Conservation (phyloP, 2,888 invertebrate species). For the Metalampra italica region DNA sequence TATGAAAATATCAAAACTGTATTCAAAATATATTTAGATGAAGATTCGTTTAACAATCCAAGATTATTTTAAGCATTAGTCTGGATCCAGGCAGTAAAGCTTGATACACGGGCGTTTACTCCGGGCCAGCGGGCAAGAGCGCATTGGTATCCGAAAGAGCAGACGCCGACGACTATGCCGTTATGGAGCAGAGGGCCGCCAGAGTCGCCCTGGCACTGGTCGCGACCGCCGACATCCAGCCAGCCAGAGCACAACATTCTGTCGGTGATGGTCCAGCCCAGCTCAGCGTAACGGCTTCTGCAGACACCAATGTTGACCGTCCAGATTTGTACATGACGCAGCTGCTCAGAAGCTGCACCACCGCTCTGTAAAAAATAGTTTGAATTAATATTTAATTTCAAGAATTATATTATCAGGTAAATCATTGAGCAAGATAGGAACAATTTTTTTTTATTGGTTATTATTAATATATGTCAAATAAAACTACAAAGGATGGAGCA, state of each 20-base stretch:
- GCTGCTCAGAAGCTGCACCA: constrained; percentile 30
- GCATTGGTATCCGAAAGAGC: constrained; percentile 40
- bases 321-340: constrained; percentile 39
- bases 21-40: no score
- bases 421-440: no score
- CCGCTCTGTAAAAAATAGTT: constrained; percentile 17
- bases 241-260: constrained; percentile 44
- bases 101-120: constrained; percentile 42
- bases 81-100: constrained; percentile 39
- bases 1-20: no score
- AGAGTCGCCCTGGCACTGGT: constrained; percentile 54
- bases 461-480: no score
- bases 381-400: neutral
- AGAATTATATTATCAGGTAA: no score
- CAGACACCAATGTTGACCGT: constrained; percentile 33
- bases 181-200: constrained; percentile 49
- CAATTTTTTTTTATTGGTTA: no score
- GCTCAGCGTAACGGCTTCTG: constrained; percentile 25
- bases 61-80: constrained; percentile 27
- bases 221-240: constrained; percentile 49
- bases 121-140: constrained; percentile 35
- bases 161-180: constrained; percentile 38
- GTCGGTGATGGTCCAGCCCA: constrained; percentile 26
- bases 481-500: no score
- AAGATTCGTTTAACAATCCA: no score